phyloP scores from a whole-genome alignment of 2,797 vertebrate genomes.

The Gambelia wislizenii region DNA sequence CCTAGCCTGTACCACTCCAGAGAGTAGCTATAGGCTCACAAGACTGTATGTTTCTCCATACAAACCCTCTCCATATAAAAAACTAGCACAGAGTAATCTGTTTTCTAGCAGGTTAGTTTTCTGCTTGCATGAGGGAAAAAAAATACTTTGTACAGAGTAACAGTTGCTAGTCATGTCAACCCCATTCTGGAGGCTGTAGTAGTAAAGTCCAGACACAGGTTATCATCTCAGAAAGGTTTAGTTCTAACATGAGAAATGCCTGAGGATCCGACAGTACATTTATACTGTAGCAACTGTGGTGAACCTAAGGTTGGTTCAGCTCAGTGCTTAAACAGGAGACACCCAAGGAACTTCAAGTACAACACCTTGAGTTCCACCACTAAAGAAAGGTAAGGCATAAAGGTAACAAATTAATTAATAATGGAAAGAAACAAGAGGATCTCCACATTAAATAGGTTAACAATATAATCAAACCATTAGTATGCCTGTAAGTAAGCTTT shows the following conservation, averaged over 20 bases:
- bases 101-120: neutral
- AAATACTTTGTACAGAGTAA: neutral
- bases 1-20: neutral
- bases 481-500: neutral
- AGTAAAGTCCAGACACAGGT: neutral
- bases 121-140: neutral
- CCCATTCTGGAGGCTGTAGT: neutral
- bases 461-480: neutral
- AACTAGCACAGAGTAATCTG: neutral
- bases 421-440: neutral
- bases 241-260: neutral
- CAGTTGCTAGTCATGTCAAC: neutral
- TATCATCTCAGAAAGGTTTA: neutral
- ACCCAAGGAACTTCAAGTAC: neutral
- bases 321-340: neutral
- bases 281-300: neutral
- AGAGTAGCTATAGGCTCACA: neutral
- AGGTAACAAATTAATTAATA: conserved; percentile 27
- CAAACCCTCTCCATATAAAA: neutral
- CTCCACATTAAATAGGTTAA: neutral
- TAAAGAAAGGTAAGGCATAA: neutral
- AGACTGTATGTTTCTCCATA: neutral
- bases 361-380: neutral
- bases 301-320: neutral
- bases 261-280: neutral